These are phyloP conservation scores for Felis chaus DNA, from an alignment of 2,113 vertebrate genomes.

Conservation along the genomic window DNA sequence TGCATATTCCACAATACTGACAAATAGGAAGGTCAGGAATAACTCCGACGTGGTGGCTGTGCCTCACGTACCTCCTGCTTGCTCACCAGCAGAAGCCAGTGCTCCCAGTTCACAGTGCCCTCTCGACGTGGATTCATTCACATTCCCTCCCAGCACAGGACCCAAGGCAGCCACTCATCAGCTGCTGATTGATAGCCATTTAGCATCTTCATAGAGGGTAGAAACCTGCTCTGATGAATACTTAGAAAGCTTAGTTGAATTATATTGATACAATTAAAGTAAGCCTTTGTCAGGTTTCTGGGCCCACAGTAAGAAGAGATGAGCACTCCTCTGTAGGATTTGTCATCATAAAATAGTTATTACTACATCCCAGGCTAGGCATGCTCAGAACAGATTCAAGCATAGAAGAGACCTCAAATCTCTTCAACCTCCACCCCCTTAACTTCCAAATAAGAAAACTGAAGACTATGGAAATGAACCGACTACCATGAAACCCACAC, in stretches of 20 bases:
- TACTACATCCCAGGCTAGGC: neutral
- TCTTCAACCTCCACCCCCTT: neutral
- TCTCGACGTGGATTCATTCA: neutral
- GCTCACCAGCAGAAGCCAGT: neutral
- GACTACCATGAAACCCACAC: neutral
- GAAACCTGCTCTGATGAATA: neutral
- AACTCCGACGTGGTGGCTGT: neutral
- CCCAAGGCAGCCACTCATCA: too few species aligned
- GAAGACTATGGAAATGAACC: neutral
- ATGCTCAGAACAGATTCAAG: neutral
- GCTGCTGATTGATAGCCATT: neutral
- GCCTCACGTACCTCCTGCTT: neutral
- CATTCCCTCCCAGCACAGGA: neutral
- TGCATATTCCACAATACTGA: neutral
- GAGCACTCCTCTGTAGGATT: neutral
- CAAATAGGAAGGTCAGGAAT: neutral
- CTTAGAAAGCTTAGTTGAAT: slow-evolving; percentile 2
- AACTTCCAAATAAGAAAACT: neutral
- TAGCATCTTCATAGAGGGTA: neutral
- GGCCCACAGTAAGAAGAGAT: neutral
- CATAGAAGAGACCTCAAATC: neutral
- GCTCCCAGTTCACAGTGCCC: neutral
- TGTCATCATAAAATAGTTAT: neutral
- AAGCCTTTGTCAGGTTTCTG: neutral
- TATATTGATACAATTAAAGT: neutral